Base-by-base conservation (phyloP, 2,113 vertebrate species). In the Harpagus bidentatus region DNA sequence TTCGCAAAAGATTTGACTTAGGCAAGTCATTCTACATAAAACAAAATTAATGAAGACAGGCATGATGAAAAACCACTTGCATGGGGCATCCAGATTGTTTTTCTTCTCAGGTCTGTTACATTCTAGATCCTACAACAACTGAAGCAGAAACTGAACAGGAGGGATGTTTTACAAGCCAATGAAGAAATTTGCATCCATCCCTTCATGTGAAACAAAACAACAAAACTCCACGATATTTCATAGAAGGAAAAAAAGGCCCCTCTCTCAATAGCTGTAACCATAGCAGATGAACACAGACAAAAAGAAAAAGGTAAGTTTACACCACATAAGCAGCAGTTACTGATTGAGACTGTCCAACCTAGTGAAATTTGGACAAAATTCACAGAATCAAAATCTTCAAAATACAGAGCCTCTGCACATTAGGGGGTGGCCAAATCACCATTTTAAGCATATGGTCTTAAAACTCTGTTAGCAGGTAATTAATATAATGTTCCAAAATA, bases 401-500 rank as follows among this genome's bases (percentile, higher is more conserved):
- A 32, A n/a, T 22, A 55, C 0, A 69, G 36, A 19, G 3, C 11
- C 32, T 48, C 16, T 40, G 48, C 26, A 47, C 20, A 10, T 34
- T 9, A 42, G 23, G 6, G 4, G 22, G 11, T n/a, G 15, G 17
- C 32, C 45, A 66, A 48, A 17, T 28, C 38, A 73, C 20, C 1
- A 2, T 47, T 82, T 53, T 20, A 25, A 52, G n/a, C 4, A 23
- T 1, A 32, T 0, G 0, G 34, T 4, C 11, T 40, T 43, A 40
- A 19, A 82, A 43, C 23, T 8, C 28, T 43, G 53, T 9, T 26
- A 61, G 43, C 48, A 66, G 28, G 31, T 34, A 58, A 25, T 34
- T 32, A 88, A 45, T 10, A 4, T 0, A 56, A 13, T 0, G 21
- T 2, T 67, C 50, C 55, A 48, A 50, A 5, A 3, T 16, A 47